These are phyloP conservation scores for Gasterosteus aculeatus DNA, from an alignment of 2,113 vertebrate genomes.

Conservation along the genomic window DNA sequence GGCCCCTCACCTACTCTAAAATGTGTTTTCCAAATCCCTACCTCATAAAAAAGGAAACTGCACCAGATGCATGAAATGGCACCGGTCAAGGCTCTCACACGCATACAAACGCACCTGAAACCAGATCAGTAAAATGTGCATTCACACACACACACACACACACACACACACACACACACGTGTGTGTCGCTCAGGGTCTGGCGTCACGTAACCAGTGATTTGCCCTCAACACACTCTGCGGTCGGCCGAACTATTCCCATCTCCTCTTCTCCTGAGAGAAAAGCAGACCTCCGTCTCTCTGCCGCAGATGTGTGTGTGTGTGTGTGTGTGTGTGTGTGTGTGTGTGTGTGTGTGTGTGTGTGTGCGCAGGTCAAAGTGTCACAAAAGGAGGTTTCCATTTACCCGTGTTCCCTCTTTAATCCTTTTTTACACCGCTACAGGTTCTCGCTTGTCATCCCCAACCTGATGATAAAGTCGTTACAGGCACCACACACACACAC, in stretches of 20 bases:
- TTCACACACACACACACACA: neutral
- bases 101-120: neutral
- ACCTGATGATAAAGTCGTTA: constrained; percentile 47
- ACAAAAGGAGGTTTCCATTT: constrained; percentile 51
- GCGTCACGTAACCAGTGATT: neutral
- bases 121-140: neutral
- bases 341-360: too few relatives aligned
- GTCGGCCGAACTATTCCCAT: too few relatives aligned
- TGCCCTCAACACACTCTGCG: neutral
- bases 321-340: too few relatives aligned
- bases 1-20: constrained; percentile 12
- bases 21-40: neutral
- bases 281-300: constrained; percentile 26
- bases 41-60: constrained; percentile 10
- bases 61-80: neutral
- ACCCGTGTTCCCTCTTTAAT: constrained; percentile 50
- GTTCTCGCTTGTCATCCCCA: constrained; percentile 24
- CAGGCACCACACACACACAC: neutral
- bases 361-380: constrained; percentile 40
- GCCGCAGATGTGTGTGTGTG: too few relatives aligned
- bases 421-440: constrained; percentile 26
- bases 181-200: neutral
- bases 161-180: too few relatives aligned
- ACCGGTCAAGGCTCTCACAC: neutral
- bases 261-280: constrained; percentile 21